A percentile compares a stretch with the other conserved stretches of the same genome.
Evolutionary conservation across 2,888 invertebrate species (phyloP).

Genomic region (Nymphalis urticae): DNA sequence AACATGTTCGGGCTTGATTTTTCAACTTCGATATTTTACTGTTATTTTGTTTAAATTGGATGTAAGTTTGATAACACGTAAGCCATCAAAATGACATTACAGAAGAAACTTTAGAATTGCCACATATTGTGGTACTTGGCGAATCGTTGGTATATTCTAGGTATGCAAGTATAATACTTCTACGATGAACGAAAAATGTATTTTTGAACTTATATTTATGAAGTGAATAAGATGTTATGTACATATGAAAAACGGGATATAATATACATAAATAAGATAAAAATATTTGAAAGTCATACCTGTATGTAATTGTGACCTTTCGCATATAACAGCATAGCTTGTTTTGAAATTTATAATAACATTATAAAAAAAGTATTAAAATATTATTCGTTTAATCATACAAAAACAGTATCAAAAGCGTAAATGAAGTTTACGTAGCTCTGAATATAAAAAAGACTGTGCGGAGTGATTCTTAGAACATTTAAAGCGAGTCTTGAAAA

Average conservation of each 20-base stretch:
- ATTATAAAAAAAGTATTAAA: too few species aligned
- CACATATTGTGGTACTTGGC: too few species aligned
- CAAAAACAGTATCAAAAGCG: neutral
- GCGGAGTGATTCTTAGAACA: neutral
- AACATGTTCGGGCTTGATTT: neutral
- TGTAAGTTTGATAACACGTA: neutral
- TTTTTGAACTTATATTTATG: neutral
- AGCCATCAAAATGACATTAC: neutral
- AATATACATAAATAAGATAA: too few species aligned
- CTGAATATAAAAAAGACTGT: neutral
- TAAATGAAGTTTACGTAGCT: neutral
- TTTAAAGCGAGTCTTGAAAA: slow-evolving; percentile 22
- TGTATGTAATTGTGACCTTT: too few species aligned
- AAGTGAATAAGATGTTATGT: neutral
- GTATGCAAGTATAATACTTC: too few species aligned
- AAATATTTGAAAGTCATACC: too few species aligned
- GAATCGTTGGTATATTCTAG: too few species aligned
- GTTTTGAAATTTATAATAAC: neutral
- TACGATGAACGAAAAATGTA: too few species aligned
- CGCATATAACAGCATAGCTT: neutral
- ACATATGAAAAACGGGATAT: neutral
- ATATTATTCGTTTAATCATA: neutral
- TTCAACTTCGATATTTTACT: neutral
- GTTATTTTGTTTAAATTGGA: neutral
- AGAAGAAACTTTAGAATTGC: too few species aligned